Evolutionary conservation across 2,113 vertebrate genomes (phyloP), one percentile per base, ranked within the genome.

Genomic region (Mellivora capensis): DNA sequence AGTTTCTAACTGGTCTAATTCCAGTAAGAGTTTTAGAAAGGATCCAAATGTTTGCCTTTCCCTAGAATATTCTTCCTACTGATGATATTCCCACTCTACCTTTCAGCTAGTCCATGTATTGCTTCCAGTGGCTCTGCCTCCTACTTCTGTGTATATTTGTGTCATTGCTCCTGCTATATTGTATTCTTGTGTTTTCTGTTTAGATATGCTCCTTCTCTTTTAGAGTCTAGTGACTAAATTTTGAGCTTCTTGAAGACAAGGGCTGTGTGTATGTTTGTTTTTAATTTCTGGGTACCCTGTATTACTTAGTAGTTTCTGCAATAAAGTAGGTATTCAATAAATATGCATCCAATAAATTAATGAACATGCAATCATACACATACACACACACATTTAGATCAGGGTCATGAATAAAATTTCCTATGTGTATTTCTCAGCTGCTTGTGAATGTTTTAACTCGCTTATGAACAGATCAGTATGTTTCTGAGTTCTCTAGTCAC

Each of bases 1-100:
- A 15, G 18, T 96, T 84, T 49, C 49, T 94, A 97, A 90, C n/a
- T 87, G 20, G 20, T 97, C 84, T 95, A 74, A 81, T 79, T 95
- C 69, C 81, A 86, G 21, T 71, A 83, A 91, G 62, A 82, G 64
- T 89, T 94, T 93, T 82, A 88, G 59, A 85, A 97, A 67, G 29
- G 21, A 21, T 77, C 64, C 80, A 91, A 90, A 98, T 23, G 14
- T 95, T 96, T 87, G 34, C 49, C 62, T 93, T 47, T 83, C 18
- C 34, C 54, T 69, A 81, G 34, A 84, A 71, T 91, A 25, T 87
- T 96, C 59, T 86, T 59, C 49, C 44, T 86, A 79, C 42, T 61
- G 27, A 5, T 79, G 20, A 37, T 39, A 67, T 29, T 89, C 20
- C n/a, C 54, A 4, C 7, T 89, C 25, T 62, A 6, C 42, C 52